Conservation (phyloP, 2,113 vertebrate genomes). For the Rhynchopsitta pachyrhyncha region DNA sequence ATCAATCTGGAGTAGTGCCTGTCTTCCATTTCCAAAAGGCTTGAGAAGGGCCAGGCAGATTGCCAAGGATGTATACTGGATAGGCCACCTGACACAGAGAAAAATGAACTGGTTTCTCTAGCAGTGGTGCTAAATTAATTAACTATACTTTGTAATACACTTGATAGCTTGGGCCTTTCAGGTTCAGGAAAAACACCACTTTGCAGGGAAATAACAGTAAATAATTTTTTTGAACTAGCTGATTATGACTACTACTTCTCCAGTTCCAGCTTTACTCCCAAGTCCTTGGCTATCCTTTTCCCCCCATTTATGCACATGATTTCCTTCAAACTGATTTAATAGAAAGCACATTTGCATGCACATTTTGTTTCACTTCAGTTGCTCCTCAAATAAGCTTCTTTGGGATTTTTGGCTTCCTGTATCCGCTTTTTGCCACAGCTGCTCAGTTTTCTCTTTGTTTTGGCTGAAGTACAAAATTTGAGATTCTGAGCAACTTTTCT, state of each 20-base stretch:
- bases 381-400: neutral
- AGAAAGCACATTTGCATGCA: neutral
- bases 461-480: neutral
- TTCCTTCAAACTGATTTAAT: constrained; percentile 1
- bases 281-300: neutral
- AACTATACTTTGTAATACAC: neutral
- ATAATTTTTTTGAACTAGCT: neutral
- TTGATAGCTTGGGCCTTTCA: neutral
- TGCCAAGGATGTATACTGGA: neutral
- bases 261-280: neutral
- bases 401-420: neutral
- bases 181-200: neutral
- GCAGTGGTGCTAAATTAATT: neutral
- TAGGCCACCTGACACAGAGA: neutral
- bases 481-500: neutral
- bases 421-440: neutral
- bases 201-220: neutral
- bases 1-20: neutral
- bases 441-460: constrained; percentile 3
- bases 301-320: neutral
- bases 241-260: neutral
- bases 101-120: neutral
- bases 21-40: neutral
- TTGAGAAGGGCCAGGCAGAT: neutral
- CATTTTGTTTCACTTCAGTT: neutral